These are phyloP conservation scores for Abrostola tripartita DNA, from an alignment of 2,888 invertebrate species.

Conservation along the genomic window DNA sequence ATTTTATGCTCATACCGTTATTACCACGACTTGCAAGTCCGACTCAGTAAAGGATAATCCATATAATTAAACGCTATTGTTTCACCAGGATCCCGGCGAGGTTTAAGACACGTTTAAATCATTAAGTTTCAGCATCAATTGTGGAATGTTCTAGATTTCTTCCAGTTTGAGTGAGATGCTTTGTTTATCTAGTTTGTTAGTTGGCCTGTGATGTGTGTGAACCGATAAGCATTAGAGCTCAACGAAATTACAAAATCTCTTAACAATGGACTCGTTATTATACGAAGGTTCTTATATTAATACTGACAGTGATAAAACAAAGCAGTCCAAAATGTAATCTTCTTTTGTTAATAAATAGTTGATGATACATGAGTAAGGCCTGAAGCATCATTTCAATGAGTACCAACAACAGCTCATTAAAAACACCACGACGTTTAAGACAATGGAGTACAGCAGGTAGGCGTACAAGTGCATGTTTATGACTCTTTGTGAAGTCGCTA, in stretches of 20 bases:
- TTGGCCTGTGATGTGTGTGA: conserved; percentile 26
- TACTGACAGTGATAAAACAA: conserved; percentile 9
- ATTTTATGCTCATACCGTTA: conserved; percentile 68
- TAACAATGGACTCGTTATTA: conserved; percentile 44
- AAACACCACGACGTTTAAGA: conserved; percentile 44
- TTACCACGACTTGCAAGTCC: conserved; percentile 66
- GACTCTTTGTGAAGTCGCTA: conserved; percentile 63
- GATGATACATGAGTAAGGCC: not conserved
- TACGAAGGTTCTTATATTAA: conserved; percentile 31
- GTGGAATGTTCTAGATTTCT: conserved; percentile 46
- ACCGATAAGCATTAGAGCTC: conserved; percentile 19
- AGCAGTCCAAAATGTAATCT: not conserved
- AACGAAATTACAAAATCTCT: conserved; percentile 24
- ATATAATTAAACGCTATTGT: conserved; percentile 70
- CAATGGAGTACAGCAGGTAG: conserved; percentile 55
- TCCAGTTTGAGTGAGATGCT: conserved; percentile 22
- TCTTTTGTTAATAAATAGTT: not conserved
- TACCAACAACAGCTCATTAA: conserved; percentile 34
- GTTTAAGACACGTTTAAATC: conserved; percentile 55
- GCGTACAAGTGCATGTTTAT: conserved; percentile 69
- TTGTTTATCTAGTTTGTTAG: conserved; percentile 23
- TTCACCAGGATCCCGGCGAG: conserved; percentile 59
- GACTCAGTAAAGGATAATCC: conserved; percentile 67
- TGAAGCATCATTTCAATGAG: conserved; percentile 13
- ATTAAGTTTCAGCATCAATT: conserved; percentile 55